These are phyloP conservation scores for Sycophila sp. DNA, from an alignment of 1,140 invertebrate species.

Conservation along the genomic window DNA sequence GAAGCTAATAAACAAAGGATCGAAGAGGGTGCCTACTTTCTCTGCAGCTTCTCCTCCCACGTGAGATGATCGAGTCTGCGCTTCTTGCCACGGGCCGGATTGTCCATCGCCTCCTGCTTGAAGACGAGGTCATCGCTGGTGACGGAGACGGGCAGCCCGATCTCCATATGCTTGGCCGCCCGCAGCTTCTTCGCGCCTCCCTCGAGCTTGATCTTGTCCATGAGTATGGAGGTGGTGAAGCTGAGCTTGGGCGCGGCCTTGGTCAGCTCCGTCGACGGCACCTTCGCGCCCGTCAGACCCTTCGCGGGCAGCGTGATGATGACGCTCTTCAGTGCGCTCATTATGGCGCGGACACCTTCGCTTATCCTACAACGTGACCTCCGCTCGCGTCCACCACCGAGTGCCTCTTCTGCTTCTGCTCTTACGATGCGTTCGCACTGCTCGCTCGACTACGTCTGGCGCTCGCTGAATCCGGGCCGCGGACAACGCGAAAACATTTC, in stretches of 20 bases:
- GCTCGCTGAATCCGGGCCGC: not conserved
- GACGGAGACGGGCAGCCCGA: slow-evolving; percentile 13
- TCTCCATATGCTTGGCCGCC: slow-evolving; percentile 45
- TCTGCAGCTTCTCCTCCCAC: slow-evolving; percentile 84
- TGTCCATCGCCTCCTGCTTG: slow-evolving; percentile 41
- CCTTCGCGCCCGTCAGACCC: slow-evolving; percentile 46
- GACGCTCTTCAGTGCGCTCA: slow-evolving; percentile 58
- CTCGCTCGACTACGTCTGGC: not conserved
- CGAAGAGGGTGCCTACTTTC: slow-evolving; percentile 74
- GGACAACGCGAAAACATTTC: slow-evolving; percentile 17
- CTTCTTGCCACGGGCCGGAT: slow-evolving; percentile 69
- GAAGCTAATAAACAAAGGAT: not conserved
- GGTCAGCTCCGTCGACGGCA: slow-evolving; percentile 16
- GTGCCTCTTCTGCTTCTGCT: not conserved
- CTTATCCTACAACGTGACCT: not conserved
- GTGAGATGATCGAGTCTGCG: slow-evolving; percentile 80
- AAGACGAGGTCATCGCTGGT: slow-evolving; percentile 34
- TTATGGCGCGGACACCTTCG: slow-evolving; percentile 46
- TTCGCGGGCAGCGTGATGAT: slow-evolving; percentile 59
- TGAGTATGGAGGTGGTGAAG: slow-evolving; percentile 53
- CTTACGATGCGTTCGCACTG: not conserved
- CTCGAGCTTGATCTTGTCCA: slow-evolving; percentile 51
- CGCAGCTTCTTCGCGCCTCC: not conserved
- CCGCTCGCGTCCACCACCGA: not conserved
- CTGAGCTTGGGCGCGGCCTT: slow-evolving; percentile 48